Conservation (phyloP, 2,797 vertebrate genomes). For the Cryptoblepharus egeriae region DNA sequence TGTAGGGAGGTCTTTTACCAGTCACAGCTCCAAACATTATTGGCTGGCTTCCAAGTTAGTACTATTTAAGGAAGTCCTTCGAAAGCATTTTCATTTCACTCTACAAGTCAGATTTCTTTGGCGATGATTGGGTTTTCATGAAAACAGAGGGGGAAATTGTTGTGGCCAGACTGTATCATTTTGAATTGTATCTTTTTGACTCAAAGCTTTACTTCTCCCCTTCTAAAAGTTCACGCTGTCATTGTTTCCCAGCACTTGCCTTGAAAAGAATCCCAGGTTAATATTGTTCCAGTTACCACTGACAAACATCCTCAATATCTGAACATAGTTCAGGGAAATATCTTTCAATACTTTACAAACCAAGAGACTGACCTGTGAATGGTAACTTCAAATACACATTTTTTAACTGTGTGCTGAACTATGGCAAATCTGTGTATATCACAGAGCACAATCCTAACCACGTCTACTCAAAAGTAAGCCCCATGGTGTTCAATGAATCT, state of each 20-base stretch:
- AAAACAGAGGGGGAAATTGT: slow-evolving; percentile 66
- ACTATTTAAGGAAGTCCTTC: slow-evolving; percentile 74
- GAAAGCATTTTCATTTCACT: slow-evolving; percentile 79
- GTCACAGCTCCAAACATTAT: slow-evolving; percentile 69
- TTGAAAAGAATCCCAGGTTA: slow-evolving; percentile 37
- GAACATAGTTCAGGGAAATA: slow-evolving; percentile 11
- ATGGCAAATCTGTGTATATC: background rate
- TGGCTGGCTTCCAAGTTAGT: slow-evolving; percentile 72
- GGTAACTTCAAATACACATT: slow-evolving; percentile 36
- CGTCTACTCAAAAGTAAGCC: no score
- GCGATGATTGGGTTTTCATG: slow-evolving; percentile 78
- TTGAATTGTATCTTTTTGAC: slow-evolving; percentile 53
- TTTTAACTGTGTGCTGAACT: slow-evolving; percentile 28
- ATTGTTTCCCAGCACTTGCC: slow-evolving; percentile 22
- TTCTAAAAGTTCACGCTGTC: slow-evolving; percentile 28
- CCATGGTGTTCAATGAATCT: no score
- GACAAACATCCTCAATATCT: slow-evolving; percentile 23
- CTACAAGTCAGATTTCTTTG: slow-evolving; percentile 76
- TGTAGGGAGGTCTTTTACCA: slow-evolving; percentile 68
- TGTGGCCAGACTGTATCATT: slow-evolving; percentile 54
- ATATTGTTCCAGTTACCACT: slow-evolving; percentile 33
- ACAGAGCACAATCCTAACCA: no score
- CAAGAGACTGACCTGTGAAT: slow-evolving; percentile 32
- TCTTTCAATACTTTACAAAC: slow-evolving; percentile 23
- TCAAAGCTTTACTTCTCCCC: slow-evolving; percentile 35